Base-by-base conservation (phyloP, 1,140 invertebrate species). In the Polypedilum vanderplanki region DNA sequence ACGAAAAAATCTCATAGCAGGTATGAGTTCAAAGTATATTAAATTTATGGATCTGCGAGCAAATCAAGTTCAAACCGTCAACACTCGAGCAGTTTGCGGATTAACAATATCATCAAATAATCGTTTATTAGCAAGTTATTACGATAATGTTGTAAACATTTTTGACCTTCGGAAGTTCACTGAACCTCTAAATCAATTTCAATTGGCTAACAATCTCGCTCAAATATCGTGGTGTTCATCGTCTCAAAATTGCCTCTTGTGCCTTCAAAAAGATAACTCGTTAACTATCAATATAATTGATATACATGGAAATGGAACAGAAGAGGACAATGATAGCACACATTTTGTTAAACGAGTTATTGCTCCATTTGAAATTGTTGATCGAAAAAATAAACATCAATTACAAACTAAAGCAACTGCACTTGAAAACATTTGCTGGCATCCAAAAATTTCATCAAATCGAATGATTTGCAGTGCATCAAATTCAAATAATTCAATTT, bases 21-120 rank as follows among this genome's bases (percentile, higher is more conserved):
- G 94, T 9, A 92, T 96, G 85, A 97, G 94, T 83, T 89, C 91
- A 76, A 97, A 96, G 79, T 88, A 91, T 78, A 88, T 98, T 7
- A 93, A 93, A 84, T 87, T 98, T n/a, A 92, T 93, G 81, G 96
- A 98, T 83, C 86, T 97, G 0, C 86, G 95, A 89, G 94, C 95
- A 96, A 84, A 87, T 75, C 90, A 91, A 81, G 87, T 89, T 74
- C 89, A 88, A 79, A 85, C 87, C 15, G 89, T 92, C n/a, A 85
- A 88, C 33, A 94, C 93, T 0, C 95, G 95, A 83, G 89, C 90
- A 73, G 93, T 96, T 12, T 89, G 90, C 82, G 94, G 93, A 65
- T 84, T 95, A 8, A 87, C 88, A 74, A 88, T 93, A 3, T 93
- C 95, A 81, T 89, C 90, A 15, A 86, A 90, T 79, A 90, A 90